Evolutionary conservation across 37 sponge, comb jelly and placozoan genomes (phyloP).

Genomic region (Hormiphora californensis): DNA sequence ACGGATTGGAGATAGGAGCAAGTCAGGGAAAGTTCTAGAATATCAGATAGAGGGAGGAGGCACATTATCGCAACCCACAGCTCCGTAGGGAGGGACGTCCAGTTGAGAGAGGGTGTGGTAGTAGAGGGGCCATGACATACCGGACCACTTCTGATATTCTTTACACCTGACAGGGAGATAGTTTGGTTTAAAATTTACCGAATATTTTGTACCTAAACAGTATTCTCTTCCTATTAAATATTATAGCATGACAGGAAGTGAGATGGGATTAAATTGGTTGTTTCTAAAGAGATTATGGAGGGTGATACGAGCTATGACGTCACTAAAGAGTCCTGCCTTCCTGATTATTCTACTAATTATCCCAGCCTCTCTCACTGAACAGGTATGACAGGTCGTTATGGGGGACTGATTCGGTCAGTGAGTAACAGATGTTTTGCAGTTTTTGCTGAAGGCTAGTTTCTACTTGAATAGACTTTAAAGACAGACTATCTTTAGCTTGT

Average conservation of each 20-base stretch:
- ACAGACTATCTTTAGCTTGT: no score
- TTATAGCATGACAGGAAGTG: neutral
- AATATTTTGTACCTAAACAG: no score
- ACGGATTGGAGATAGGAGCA: slow-evolving; percentile 18
- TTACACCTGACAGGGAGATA: neutral
- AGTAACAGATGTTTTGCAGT: no score
- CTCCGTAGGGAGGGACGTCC: slow-evolving; percentile 39
- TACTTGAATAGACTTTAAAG: no score
- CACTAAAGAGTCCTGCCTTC: neutral
- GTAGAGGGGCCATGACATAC: no score
- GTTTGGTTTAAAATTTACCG: no score
- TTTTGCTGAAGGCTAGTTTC: no score
- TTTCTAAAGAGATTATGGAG: slow-evolving; percentile 30
- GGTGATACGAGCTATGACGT: neutral
- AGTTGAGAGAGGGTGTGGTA: no score
- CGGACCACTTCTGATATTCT: neutral
- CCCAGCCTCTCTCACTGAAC: slow-evolving; percentile 11
- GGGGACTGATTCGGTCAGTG: no score
- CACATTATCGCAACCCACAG: slow-evolving; percentile 34
- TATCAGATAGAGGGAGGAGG: neutral
- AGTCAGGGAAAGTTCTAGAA: neutral
- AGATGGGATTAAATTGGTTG: slow-evolving; percentile 7
- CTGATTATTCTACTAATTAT: neutral
- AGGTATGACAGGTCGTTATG: no score
- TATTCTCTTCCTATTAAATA: no score